These are phyloP conservation scores for Semnornis frantzii DNA, from an alignment of 2,113 vertebrate genomes.

Conservation along the genomic window DNA sequence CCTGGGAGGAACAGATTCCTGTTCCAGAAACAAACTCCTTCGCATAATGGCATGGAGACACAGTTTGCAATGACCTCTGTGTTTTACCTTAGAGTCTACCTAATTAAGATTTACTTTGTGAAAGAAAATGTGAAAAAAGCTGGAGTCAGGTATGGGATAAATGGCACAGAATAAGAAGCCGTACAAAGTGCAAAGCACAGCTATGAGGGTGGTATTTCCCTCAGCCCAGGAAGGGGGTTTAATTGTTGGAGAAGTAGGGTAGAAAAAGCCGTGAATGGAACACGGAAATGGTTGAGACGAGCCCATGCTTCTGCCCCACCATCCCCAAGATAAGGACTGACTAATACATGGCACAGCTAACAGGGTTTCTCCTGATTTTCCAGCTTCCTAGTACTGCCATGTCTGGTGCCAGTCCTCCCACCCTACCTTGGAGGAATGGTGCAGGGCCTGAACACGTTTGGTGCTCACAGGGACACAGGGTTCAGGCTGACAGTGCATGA, in stretches of 20 bases:
- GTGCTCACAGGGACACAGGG: background rate
- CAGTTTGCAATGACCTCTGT: background rate
- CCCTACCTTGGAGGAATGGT: accelerated
- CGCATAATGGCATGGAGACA: accelerated
- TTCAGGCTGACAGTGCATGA: background rate
- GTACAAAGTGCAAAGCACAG: background rate
- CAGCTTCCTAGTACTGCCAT: background rate
- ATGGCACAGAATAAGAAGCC: background rate
- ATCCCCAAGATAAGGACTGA: background rate
- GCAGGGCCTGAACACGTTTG: accelerated
- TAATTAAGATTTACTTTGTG: background rate
- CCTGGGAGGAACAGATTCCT: background rate
- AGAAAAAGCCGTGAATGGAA: background rate
- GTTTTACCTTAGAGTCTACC: background rate
- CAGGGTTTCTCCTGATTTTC: background rate
- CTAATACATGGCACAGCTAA: background rate
- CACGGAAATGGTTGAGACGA: background rate
- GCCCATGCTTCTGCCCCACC: background rate
- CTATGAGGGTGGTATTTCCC: background rate
- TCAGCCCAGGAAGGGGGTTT: background rate
- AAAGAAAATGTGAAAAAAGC: background rate
- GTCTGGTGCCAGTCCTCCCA: background rate
- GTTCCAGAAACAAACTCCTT: background rate
- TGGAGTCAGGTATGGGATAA: background rate
- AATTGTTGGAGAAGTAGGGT: background rate